Conservation (phyloP, 2,797 vertebrate genomes). For the Clamator glandarius region DNA sequence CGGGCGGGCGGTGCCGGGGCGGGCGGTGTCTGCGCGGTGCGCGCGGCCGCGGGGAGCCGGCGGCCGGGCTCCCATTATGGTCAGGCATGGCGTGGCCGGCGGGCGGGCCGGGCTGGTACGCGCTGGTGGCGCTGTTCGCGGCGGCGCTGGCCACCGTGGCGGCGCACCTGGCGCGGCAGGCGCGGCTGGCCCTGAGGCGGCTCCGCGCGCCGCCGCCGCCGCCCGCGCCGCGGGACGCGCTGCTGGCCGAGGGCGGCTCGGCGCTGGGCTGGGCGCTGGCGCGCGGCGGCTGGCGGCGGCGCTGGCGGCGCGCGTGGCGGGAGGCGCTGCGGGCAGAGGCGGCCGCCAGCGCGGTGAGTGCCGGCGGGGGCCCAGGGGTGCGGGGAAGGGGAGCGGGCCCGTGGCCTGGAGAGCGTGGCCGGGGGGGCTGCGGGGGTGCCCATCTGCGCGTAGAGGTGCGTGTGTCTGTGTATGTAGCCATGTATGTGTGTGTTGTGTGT, state of each 20-base stretch:
- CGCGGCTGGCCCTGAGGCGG: conserved; percentile 56
- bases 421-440: too few relatives aligned
- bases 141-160: conserved; percentile 86
- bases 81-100: conserved; percentile 48
- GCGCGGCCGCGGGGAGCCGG: neutral
- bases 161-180: conserved; percentile 89
- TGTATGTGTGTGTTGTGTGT: neutral
- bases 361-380: neutral
- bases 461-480: neutral
- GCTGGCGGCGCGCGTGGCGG: conserved; percentile 91
- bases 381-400: too few relatives aligned
- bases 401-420: too few relatives aligned
- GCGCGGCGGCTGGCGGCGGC: conserved; percentile 85
- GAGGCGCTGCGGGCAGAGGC: conserved; percentile 83
- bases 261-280: conserved; percentile 90
- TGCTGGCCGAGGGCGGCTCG: conserved; percentile 79
- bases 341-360: conserved; percentile 82
- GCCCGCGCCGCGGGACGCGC: neutral
- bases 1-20: conserved; percentile 38
- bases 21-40: too few relatives aligned
- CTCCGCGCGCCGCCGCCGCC: neutral
- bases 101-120: conserved; percentile 81
- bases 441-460: neutral
- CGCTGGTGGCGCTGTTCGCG: conserved; percentile 87
- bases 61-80: conserved; percentile 30